Percentiles rank a stretch among this genome's conserved stretches.
phyloP scores from a whole-genome alignment of 2,888 invertebrate species.

The Plagodis dolabraria region DNA sequence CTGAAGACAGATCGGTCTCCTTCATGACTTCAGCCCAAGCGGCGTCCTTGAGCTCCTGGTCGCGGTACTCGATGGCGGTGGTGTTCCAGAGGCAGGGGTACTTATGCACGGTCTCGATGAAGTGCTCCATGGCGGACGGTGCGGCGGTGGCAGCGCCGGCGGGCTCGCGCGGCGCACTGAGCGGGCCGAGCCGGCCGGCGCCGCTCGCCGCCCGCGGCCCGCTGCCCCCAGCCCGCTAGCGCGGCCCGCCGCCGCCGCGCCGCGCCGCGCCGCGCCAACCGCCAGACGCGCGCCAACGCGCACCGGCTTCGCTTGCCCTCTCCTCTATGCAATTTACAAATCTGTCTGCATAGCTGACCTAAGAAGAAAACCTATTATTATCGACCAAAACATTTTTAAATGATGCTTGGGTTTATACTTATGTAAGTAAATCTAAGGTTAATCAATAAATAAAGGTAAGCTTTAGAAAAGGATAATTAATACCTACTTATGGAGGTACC shows the following conservation, averaged over 20 bases:
- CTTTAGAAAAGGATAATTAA: no score
- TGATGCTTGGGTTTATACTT: no score
- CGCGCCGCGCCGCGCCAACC: neutral
- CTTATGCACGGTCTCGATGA: constrained; percentile 75
- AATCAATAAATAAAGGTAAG: no score
- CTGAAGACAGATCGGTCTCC: constrained; percentile 75
- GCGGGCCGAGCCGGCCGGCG: constrained; percentile 20
- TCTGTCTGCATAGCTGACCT: no score
- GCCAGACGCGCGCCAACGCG: neutral
- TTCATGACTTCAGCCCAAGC: constrained; percentile 79
- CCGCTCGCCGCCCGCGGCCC: constrained; percentile 20
- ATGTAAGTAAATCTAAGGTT: no score
- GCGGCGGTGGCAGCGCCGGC: constrained; percentile 41
- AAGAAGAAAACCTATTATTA: no score
- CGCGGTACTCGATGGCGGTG: constrained; percentile 77
- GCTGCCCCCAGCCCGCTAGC: constrained; percentile 23
- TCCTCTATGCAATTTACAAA: no score
- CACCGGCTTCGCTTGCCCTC: no score
- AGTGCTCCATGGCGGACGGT: constrained; percentile 67
- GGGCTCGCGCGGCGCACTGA: constrained; percentile 44
- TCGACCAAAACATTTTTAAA: no score
- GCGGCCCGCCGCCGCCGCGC: constrained; percentile 8
- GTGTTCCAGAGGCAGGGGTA: constrained; percentile 81
- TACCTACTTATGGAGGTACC: no score
- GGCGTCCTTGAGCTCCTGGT: constrained; percentile 81